Evolutionary conservation across 1,140 invertebrate genomes (phyloP), one percentile per base, ranked within the genome.

Genomic region (Vollenhovia emeryi): DNA sequence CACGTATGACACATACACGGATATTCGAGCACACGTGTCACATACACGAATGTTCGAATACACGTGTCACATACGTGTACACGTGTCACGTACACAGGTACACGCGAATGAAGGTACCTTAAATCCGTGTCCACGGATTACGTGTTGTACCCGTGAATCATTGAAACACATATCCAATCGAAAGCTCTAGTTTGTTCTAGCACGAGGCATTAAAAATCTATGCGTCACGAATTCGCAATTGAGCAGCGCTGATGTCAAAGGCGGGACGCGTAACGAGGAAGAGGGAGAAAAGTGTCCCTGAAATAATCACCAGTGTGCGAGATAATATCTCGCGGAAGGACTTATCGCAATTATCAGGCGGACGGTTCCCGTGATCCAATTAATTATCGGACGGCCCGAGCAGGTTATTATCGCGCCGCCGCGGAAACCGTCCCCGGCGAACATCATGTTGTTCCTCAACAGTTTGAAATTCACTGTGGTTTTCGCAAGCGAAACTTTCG

Each of bases 351-450:
- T 82, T 82, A 82, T 73, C 50, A 33, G 48, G 15, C 30, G 33
- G 45, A 68, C 60, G 55, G 36, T 73, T 82, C 24, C 24, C 13
- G 6, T 57, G 66, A 82, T 82, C 27, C 78, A 82, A 73, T 82
- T 82, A 82, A 82, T 82, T 59, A 71, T 71, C 40, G 36, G 64
- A 80, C 13, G 45, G 45, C 52, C 27, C 62, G 59, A 66, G 43
- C 55, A 18, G 18, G 50, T 45, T 82, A 82, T 82, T 82, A 57
- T 36, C n/a, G 18, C 7, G 50, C 1, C 36, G 27, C 18, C 36
- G 33, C 18, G 24, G 11, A 50, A 66, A 52, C 15, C 33, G 15
- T 33, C 69, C 7, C 15, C 48, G 15, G 2, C 36, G 66, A 73
- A 73, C 66, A 71, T 71, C 36, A 18, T 71, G 36, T 71, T 80